Base-by-base conservation (phyloP, 2,797 vertebrate genomes). In the Discoglossus pictus region DNA sequence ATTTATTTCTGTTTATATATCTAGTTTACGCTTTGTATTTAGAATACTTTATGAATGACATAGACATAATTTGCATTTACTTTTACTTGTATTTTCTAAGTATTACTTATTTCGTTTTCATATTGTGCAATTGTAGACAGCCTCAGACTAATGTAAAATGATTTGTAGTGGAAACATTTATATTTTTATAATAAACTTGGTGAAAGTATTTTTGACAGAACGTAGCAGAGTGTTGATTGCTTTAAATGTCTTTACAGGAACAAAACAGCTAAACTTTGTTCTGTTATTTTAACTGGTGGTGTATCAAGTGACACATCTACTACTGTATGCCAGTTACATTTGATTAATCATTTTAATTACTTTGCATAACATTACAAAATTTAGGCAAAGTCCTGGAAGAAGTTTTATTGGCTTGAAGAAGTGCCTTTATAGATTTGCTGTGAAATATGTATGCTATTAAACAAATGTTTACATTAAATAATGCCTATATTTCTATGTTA, bases 131-230 rank as follows among this genome's bases (percentile, higher is more conserved):
- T 92, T 92, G 91, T 96, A 94, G 94, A 96, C 95, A 91, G 93
- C 93, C 92, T 95, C 90, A 92, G 94, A 97, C 94, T 98, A 97
- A 98, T 97, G 94, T 98, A 95, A 95, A 96, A 93, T 94, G 91
- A 97, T 99, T 99, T 99, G 96, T 99, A 99, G 95, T 98, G 94
- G 93, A 96, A 96, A 95, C 95, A 94, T 97, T 97, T 99, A 97
- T 99, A 98, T 99, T 99, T 99, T 99, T 99, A 96, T 98, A 99
- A 98, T 99, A 99, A 99, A 98, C 94, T 93, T 93, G 95, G 90
- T 91, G 90, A 96, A 98, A 98, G 94, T 98, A 97, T 97, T 98
- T 98, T 97, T 93, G 93, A 95, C 92, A 94, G 92, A 93, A 91
- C 86, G 83, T 89, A 85, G 93, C 88, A 85, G 76, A 83, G 86